These are phyloP conservation scores for Odontomachus brunneus DNA, from an alignment of 1,140 invertebrate genomes.

Conservation along the genomic window DNA sequence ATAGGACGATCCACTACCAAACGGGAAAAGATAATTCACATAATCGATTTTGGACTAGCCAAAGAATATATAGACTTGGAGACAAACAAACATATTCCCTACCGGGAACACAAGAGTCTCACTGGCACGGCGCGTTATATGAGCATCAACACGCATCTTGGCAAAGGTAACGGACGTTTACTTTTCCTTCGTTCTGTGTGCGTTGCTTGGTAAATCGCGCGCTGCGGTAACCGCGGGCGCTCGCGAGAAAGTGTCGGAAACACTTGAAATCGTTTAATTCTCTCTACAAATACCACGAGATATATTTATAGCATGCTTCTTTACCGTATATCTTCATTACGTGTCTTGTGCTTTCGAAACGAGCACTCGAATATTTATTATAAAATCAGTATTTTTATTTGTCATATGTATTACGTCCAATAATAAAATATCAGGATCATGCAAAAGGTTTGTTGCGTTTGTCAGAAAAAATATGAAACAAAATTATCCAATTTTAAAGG, in stretches of 20 bases:
- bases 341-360: too few species aligned
- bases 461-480: too few species aligned
- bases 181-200: constrained; percentile 25
- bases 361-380: too few species aligned
- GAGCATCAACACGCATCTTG: constrained; percentile 99
- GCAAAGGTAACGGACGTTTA: constrained; percentile 91
- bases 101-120: constrained; percentile 99
- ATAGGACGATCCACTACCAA: constrained; percentile 99
- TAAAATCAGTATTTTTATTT: too few species aligned
- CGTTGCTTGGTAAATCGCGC: constrained; percentile 20
- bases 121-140: constrained; percentile 99
- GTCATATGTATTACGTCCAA: too few species aligned
- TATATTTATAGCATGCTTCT: too few species aligned
- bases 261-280: constrained; percentile 19
- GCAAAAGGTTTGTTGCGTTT: too few species aligned
- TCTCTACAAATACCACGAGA: neutral
- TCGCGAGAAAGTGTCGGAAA: constrained; percentile 53
- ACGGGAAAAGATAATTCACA: constrained; percentile 99
- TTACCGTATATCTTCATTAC: too few species aligned
- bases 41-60: constrained; percentile 99
- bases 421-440: too few species aligned
- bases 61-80: constrained; percentile 99
- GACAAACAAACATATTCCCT: constrained; percentile 99
- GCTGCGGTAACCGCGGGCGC: neutral
- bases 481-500: too few species aligned